Evolutionary conservation across 2,797 vertebrate genomes (phyloP), one percentile per base, ranked within the genome.

Genomic region (Ptychobarbus kaznakovi): DNA sequence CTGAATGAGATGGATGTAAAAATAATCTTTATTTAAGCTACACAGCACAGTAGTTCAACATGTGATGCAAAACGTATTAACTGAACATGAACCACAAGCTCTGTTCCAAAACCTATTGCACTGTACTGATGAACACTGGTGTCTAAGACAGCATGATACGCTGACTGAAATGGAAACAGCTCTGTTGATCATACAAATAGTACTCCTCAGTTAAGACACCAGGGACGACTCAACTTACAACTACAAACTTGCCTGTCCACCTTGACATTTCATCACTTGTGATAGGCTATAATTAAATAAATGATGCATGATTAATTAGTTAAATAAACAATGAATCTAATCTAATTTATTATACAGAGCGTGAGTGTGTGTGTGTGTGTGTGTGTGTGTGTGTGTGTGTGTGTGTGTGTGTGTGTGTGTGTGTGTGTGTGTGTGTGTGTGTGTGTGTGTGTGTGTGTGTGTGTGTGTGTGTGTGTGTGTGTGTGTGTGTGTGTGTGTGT

Each of bases 11-110:
- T 6, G n/a, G 63, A 83, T 83, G 70, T 12, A 44, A 35, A 53
- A 42, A 68, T 75, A 68, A 76, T 65, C 46, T 53, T 63, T 83
- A 53, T 35, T 76, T 83, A 76, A 76, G 82, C 58, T 16, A 40
- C 82, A 22, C 16, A 72, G 32, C 18, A 46, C 20, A 61, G 11
- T 35, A 46, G 38, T 40, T 66, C 15, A 66, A 35, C 28, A 65
- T 65, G 63, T 22, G 72, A 83, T 66, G 44, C 58, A 11, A 65
- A 53, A 66, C 16, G 65, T 46, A 74, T 51, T 12, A n/a, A 22
- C n/a, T 68, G 38, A 46, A 68, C 72, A 42, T 53, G 58, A 76
- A 66, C 35, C 46, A 20, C 6, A 66, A 22, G 13, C 12, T 75
- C 22, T 75, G 32, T 7, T 25, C 4, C 51, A 44, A 63, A 32